phyloP scores from a whole-genome alignment of 2,113 vertebrate species.

The Corythornis cristatus region DNA sequence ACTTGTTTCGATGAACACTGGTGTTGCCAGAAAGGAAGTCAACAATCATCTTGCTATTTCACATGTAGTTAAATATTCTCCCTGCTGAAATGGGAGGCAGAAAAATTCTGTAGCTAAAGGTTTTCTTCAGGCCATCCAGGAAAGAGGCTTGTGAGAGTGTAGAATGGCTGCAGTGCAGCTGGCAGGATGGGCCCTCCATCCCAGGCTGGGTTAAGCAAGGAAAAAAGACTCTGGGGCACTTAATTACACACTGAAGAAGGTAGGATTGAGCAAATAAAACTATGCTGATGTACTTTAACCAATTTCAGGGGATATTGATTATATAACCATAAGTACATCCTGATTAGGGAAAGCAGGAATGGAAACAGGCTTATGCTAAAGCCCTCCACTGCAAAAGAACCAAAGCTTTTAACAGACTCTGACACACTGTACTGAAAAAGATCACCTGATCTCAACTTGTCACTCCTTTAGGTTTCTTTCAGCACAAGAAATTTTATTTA shows the following conservation, averaged over 20 bases:
- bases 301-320: not conserved
- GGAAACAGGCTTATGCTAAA: not conserved
- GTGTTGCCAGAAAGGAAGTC: not conserved
- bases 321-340: not conserved
- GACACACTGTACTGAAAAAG: not conserved
- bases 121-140: not conserved
- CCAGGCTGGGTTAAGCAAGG: rapidly evolving
- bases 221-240: no score
- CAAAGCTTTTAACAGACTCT: not conserved
- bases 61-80: not conserved
- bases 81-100: not conserved
- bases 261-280: not conserved
- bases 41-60: not conserved
- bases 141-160: rapidly evolving
- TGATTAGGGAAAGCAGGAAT: not conserved
- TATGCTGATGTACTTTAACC: not conserved
- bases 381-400: not conserved
- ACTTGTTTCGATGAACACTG: not conserved
- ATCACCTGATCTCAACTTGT: not conserved
- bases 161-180: not conserved
- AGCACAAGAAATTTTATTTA: no score
- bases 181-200: not conserved
- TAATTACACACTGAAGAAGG: not conserved
- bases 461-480: not conserved
- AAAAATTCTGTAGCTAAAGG: not conserved